Evolutionary conservation across 2,113 vertebrate species (phyloP).

Genomic region (Illadopsis cleaveri): DNA sequence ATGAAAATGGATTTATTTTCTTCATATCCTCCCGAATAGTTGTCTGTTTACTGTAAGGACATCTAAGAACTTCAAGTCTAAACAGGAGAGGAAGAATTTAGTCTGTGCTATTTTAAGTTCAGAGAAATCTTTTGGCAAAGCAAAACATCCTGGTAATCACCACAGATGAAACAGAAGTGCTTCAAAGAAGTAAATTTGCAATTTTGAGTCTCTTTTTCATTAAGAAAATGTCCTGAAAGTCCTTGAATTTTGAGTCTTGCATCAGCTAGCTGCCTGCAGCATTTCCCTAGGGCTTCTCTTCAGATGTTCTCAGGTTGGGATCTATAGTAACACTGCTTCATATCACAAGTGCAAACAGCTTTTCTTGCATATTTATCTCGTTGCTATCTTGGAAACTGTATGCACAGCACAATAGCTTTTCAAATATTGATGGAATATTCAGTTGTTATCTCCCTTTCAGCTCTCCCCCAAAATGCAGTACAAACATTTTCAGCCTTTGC

Average conservation of each 20-base stretch:
- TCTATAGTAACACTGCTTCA: conserved; percentile 24
- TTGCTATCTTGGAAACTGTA: conserved; percentile 38
- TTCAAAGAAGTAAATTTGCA: conserved; percentile 54
- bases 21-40: background rate
- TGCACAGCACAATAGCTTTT: conserved; percentile 40
- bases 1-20: background rate
- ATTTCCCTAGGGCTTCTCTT: conserved; percentile 30
- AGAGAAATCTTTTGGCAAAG: conserved; percentile 16
- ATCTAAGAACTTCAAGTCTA: background rate
- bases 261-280: conserved; percentile 23
- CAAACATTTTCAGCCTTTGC: background rate
- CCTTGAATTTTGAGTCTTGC: conserved; percentile 53
- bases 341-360: conserved; percentile 47
- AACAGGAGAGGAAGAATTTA: background rate
- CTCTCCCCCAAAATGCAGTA: background rate
- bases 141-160: conserved; percentile 33
- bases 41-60: background rate
- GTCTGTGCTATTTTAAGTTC: conserved; percentile 47
- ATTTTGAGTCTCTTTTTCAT: conserved; percentile 12
- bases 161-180: conserved; percentile 32
- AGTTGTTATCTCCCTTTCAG: conserved; percentile 6
- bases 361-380: conserved; percentile 51
- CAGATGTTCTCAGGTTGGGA: conserved; percentile 23
- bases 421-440: conserved; percentile 42
- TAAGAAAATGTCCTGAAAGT: conserved; percentile 50